Evolutionary conservation across 1,140 invertebrate species (phyloP), one percentile per base, ranked within the genome.

Genomic region (Proales similis): DNA sequence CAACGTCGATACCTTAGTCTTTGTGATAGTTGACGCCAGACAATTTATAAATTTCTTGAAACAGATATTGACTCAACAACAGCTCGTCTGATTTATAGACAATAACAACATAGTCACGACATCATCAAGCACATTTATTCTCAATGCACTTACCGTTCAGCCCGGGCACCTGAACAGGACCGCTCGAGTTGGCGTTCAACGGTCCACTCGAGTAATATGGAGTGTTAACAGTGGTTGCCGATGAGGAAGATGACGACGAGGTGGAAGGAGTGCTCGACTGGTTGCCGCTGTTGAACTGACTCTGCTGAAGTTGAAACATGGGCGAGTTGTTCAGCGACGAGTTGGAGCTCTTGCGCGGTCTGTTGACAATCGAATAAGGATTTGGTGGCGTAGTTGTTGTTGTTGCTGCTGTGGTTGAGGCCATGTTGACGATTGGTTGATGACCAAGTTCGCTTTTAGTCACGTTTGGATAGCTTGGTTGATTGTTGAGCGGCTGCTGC

Each of bases 21-120:
- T 57, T 57, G 29, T 57, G 39, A 57, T 42, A 57, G 29, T 36
- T 57, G 32, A 42, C 51, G 17, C 36, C 51, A 14, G 51, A 42
- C 17, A 57, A 57, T 20, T 42, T 57, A 42, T 24, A 57, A 29
- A 57, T 57, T 57, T 57, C 51, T 57, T 57, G 51, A 42, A 57
- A 42, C 26, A 57, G 45, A 19, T 57, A 26, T 29, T 57, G 51
- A 26, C 51, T 42, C 24, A 42, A 57, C 30, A 57, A 42, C 39
- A 57, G 45, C 39, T 57, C 36, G 14, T 36, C 33, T 36, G 33
- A 9, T 9, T 9, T 36, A 36, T 36, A 36, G 9, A 36, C 14
- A 36, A 36, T 9, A 36, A 36, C 33, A 36, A 36, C 9, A 36
- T 36, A 36, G 14, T 36, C 14, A 36, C 9, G 14, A 36, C 33